A percentile compares a stretch with the other conserved stretches of the same genome.
Evolutionary conservation across 2,113 vertebrate species (phyloP).

Genomic region (Origma solitaria): DNA sequence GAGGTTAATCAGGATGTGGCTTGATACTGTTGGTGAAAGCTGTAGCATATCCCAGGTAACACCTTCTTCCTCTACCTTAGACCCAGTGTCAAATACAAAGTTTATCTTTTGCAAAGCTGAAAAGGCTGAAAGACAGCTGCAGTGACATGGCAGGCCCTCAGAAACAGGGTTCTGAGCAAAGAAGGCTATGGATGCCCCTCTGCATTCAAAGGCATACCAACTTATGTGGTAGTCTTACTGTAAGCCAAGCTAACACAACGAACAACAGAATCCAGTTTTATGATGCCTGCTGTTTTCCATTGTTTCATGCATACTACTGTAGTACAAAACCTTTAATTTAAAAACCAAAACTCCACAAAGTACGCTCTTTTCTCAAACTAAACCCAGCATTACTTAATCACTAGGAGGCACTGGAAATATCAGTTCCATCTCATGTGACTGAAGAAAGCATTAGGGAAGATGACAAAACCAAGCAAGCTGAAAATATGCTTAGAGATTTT

Average conservation of each 20-base stretch:
- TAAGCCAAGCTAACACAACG: neutral
- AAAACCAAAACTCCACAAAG: neutral
- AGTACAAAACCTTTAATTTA: neutral
- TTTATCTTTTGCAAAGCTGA: neutral
- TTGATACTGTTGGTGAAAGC: neutral
- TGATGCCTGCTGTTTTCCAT: neutral
- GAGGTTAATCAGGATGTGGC: neutral
- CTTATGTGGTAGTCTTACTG: neutral
- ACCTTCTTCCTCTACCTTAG: neutral
- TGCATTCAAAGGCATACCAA: neutral
- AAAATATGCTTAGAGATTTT: neutral
- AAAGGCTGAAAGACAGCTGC: neutral
- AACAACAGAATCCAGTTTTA: neutral
- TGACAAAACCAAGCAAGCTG: neutral
- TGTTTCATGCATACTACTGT: neutral
- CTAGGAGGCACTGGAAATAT: neutral
- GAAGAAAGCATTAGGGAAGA: neutral
- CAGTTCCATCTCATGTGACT: neutral
- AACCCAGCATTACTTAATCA: neutral
- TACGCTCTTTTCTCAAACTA: neutral
- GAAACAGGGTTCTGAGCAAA: neutral
- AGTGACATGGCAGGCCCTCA: neutral
- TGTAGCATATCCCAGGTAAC: neutral
- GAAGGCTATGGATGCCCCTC: accelerated
- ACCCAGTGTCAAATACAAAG: neutral